phyloP scores from a whole-genome alignment of 2,888 invertebrate genomes.

The Eudasyphora cyanicolor region DNA sequence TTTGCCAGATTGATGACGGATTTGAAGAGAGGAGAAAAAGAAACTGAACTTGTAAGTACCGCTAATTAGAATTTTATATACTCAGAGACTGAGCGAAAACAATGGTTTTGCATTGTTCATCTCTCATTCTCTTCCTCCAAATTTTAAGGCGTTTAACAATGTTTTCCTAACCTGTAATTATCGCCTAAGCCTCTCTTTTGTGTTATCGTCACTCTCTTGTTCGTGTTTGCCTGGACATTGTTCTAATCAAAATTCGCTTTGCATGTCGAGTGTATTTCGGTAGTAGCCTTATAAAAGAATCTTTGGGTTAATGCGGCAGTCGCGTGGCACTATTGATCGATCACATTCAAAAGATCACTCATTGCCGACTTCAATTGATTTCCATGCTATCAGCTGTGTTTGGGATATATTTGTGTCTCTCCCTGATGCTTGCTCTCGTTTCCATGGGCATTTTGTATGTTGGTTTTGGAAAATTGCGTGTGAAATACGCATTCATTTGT shows the following conservation, averaged over 20 bases:
- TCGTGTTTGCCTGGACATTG: not conserved
- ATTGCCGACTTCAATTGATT: conserved; percentile 46
- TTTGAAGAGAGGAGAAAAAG: conserved; percentile 3
- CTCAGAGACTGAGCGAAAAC: no score
- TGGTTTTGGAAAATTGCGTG: conserved; percentile 67
- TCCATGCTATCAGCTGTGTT: conserved; percentile 41
- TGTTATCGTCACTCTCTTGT: conserved; percentile 41
- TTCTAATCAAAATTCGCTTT: conserved; percentile 41
- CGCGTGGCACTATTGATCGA: conserved; percentile 78
- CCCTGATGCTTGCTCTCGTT: conserved; percentile 38
- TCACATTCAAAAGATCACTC: conserved; percentile 65
- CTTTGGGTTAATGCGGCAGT: conserved; percentile 73
- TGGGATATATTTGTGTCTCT: conserved; percentile 40
- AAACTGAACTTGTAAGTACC: conserved; percentile 53
- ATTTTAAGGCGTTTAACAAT: conserved; percentile 72
- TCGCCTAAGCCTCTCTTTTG: conserved; percentile 61
- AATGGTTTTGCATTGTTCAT: conserved; percentile 10
- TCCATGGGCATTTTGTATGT: conserved; percentile 38
- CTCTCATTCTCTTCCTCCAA: not conserved
- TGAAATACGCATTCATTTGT: conserved; percentile 77
- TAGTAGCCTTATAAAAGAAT: conserved; percentile 50
- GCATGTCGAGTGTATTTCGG: conserved; percentile 37
- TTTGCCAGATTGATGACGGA: conserved; percentile 36
- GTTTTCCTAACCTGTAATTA: conserved; percentile 75
- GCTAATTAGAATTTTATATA: conserved; percentile 63